Evolutionary conservation across 2,113 vertebrate species (phyloP).

Genomic region (Rallus limicola): DNA sequence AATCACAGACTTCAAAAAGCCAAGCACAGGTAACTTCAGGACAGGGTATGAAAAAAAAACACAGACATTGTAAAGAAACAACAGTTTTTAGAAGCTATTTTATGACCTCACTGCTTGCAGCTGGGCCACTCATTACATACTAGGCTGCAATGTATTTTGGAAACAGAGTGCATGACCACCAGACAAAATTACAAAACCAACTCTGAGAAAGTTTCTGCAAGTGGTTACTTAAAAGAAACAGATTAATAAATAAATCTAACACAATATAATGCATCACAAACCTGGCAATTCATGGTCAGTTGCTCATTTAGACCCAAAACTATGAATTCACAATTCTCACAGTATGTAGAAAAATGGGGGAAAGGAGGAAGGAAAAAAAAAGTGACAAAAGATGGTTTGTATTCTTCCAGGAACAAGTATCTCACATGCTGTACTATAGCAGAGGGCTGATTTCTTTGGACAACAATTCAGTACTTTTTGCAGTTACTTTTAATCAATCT

Average conservation of each 20-base stretch:
- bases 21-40: neutral
- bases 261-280: neutral
- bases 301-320: neutral
- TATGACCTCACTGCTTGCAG: neutral
- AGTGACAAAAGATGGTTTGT: neutral
- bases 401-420: neutral
- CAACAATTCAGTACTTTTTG: neutral
- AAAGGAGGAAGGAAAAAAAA: neutral
- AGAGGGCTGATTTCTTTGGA: neutral
- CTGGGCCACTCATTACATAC: neutral
- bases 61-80: neutral
- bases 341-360: neutral
- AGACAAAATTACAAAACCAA: neutral
- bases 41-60: neutral
- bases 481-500: neutral
- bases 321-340: neutral
- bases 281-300: neutral
- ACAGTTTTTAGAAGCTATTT: neutral
- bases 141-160: neutral
- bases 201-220: constrained; percentile 17
- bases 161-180: neutral
- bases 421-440: neutral
- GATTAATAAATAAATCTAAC: neutral
- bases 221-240: neutral
- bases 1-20: neutral